Conservation (phyloP, 1,140 invertebrate species). For the Drosophila micromelanica region DNA sequence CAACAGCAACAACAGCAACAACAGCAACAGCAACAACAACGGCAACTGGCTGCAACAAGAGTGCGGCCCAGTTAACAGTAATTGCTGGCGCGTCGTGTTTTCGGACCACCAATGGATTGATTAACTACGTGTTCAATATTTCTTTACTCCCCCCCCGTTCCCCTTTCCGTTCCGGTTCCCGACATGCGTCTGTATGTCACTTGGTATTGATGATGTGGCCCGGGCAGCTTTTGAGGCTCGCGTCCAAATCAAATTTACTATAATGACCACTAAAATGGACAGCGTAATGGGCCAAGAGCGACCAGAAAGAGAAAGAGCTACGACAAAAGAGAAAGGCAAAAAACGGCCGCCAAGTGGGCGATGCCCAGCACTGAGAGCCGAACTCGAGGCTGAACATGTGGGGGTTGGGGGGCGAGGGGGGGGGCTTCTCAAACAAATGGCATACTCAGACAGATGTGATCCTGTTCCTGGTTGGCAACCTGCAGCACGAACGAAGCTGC, state of each 20-base stretch:
- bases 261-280: slow-evolving; percentile 79
- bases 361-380: neutral
- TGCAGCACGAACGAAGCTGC: neutral
- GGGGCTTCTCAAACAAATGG: slow-evolving; percentile 28
- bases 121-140: slow-evolving; percentile 80
- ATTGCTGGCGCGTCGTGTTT: slow-evolving; percentile 75
- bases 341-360: slow-evolving; percentile 39
- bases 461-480: slow-evolving; percentile 12
- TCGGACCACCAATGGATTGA: slow-evolving; percentile 78
- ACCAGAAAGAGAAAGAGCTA: slow-evolving; percentile 5
- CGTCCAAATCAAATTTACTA: slow-evolving; percentile 79
- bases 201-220: slow-evolving; percentile 72
- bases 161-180: neutral
- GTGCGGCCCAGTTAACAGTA: slow-evolving; percentile 70
- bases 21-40: slow-evolving; percentile 18
- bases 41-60: slow-evolving; percentile 12
- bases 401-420: no score
- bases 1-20: slow-evolving; percentile 13
- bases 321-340: slow-evolving; percentile 37
- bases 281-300: slow-evolving; percentile 60
- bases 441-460: slow-evolving; percentile 3
- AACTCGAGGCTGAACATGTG: neutral
- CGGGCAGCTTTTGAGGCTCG: slow-evolving; percentile 51
- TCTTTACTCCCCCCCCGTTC: slow-evolving; percentile 28
- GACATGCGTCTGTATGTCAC: slow-evolving; percentile 46